Evolutionary conservation across 2,113 vertebrate species (phyloP).

Genomic region (Poicephalus meyeri): DNA sequence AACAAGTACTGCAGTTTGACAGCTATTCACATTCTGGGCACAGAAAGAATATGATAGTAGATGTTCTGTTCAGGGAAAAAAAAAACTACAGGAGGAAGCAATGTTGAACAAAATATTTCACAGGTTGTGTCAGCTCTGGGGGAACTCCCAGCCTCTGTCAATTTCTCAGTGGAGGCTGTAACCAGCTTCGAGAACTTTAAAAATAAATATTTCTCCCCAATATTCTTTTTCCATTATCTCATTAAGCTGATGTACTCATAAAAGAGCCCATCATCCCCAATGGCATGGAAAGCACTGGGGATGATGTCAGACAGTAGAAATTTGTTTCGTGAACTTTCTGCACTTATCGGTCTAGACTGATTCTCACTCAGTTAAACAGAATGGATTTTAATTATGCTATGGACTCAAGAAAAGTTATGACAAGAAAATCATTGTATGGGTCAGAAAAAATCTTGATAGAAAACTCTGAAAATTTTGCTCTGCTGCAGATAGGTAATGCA

Average conservation of each 20-base stretch:
- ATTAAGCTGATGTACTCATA: neutral
- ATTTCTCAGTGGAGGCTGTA: neutral
- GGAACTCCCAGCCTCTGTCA: neutral
- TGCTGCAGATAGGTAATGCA: neutral
- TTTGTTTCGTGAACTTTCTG: neutral
- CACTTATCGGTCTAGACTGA: neutral
- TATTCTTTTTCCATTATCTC: neutral
- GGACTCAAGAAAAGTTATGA: neutral
- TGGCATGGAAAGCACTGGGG: neutral
- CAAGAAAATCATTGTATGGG: neutral
- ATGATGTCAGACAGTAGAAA: conserved; percentile 17
- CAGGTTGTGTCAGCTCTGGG: neutral
- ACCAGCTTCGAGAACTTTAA: neutral
- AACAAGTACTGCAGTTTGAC: neutral
- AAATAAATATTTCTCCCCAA: neutral
- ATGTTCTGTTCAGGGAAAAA: neutral
- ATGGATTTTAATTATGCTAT: neutral
- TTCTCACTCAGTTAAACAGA: conserved; percentile 35
- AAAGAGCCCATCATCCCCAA: neutral
- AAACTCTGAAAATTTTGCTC: neutral
- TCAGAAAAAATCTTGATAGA: neutral
- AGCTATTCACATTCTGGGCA: conserved; percentile 14
- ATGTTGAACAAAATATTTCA: conserved; percentile 24
- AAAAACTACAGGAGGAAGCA: neutral
- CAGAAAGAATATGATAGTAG: conserved; percentile 5